Evolutionary conservation across 2,113 vertebrate genomes (phyloP).

Genomic region (Triplophysa siluroides): DNA sequence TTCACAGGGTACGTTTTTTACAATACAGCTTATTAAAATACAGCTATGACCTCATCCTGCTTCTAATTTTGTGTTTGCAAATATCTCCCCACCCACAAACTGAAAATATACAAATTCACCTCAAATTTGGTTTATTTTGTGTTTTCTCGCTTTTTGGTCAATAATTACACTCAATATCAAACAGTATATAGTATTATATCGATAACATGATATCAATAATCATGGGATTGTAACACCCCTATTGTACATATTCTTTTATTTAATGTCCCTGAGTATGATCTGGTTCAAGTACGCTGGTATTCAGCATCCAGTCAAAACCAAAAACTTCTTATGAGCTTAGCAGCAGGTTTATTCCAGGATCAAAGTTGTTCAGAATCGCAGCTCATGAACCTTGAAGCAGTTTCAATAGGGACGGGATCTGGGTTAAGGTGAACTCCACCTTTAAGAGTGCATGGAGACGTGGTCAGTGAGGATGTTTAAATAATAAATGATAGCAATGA

Average conservation of each 20-base stretch:
- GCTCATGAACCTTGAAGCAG: not conserved
- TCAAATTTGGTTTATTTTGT: too few species aligned
- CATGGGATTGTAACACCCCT: too few species aligned
- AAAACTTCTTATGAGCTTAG: not conserved
- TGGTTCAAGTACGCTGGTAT: not conserved
- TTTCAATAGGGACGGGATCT: not conserved
- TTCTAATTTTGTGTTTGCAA: not conserved
- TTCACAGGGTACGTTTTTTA: constrained; percentile 94
- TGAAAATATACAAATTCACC: not conserved
- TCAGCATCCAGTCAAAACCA: too few species aligned
- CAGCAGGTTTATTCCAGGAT: not conserved
- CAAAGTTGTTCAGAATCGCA: not conserved
- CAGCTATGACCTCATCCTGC: not conserved
- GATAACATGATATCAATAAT: too few species aligned
- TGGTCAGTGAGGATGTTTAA: not conserved
- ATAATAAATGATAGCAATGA: constrained; percentile 28
- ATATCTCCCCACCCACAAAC: not conserved
- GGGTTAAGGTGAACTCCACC: constrained; percentile 8
- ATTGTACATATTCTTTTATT: too few species aligned
- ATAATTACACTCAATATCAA: too few species aligned
- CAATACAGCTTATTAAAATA: not conserved
- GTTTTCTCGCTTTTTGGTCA: too few species aligned
- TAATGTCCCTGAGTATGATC: not conserved
- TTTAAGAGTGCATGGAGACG: not conserved
- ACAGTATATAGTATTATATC: too few species aligned